phyloP scores from a whole-genome alignment of 2,797 vertebrate species.

The Rhinophrynus dorsalis region DNA sequence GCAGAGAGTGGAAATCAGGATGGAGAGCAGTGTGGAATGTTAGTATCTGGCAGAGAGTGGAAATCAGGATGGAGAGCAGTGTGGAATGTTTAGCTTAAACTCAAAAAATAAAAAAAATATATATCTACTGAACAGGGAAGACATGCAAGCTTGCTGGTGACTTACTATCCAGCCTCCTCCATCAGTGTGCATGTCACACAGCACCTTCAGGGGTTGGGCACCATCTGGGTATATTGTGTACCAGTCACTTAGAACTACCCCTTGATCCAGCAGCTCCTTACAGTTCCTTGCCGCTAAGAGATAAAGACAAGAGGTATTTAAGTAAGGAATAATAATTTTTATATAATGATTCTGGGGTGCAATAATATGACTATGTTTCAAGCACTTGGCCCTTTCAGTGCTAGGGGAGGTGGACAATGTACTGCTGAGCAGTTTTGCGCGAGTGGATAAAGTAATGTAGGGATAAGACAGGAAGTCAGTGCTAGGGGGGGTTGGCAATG shows the following conservation, averaged over 20 bases:
- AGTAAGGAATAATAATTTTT: neutral
- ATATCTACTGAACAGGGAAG: no score
- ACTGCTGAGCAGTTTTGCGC: neutral
- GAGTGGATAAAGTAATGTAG: no score
- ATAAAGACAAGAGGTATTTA: neutral
- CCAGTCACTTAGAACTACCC: constrained; percentile 55
- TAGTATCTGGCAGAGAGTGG: no score
- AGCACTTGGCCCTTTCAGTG: neutral
- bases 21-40: no score
- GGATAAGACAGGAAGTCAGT: no score
- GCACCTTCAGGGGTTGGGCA: constrained; percentile 48
- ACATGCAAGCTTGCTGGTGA: no score
- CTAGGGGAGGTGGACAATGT: neutral
- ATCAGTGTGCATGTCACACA: constrained; percentile 60
- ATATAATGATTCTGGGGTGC: no score
- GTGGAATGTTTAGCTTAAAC: no score
- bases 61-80: no score
- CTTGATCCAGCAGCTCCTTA: constrained; percentile 51
- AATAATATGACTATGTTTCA: neutral
- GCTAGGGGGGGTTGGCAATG: no score
- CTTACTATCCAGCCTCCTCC: constrained; percentile 63
- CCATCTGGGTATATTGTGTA: constrained; percentile 54
- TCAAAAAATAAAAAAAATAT: no score
- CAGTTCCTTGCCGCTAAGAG: constrained; percentile 54
- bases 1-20: no score